Evolutionary conservation across 2,113 vertebrate species (phyloP), one percentile per base, ranked within the genome.

Genomic region (Turdus rufiventris): DNA sequence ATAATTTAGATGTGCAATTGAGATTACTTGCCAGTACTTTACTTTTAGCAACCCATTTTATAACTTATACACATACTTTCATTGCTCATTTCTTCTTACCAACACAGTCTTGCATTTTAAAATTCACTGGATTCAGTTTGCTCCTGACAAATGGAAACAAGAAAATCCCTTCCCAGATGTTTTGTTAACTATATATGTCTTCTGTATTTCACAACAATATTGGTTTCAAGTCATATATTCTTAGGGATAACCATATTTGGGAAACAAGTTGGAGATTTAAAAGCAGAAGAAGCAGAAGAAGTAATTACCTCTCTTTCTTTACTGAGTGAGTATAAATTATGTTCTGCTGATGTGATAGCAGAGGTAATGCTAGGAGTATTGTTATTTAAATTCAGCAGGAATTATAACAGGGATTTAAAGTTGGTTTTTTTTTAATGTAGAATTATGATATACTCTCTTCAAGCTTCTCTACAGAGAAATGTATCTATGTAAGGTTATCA

Each of bases 161-260:
- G 60, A 79, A 95, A 87, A 76, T 42, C 13, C 50, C 18, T 58
- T 83, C 36, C 15, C 25, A 75, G 54, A 25, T 42, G 23, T 33
- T 75, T 63, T 28, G 2, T 48, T 95, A 57, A 40, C 25, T 62
- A 14, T 8, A 33, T 18, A 72, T 8, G 20, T 42, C 53, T 74
- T 67, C 84, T 71, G 23, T 74, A 77, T 88, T 94, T 76, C 38
- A 89, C 23, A 81, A 43, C 10, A 81, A 84, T 92, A 26, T 9
- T 24, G 13, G 0, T 12, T 81, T 84, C 13, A 75, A 62, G 53
- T 56, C 5, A 23, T 47, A 19, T 38, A 31, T 65, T 88, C 31
- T 65, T 62, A 48, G 11, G 12, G 21, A 54, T 67, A 84, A 40
- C 23, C 4, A 10, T 54, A 66, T 63, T 11, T 60, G 34, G 10